Percentiles rank a stretch among this genome's conserved stretches.
These are phyloP conservation scores for Epizoanthus scotinus DNA, from an alignment of 92 coral and sea anemone species.

Conservation along the genomic window DNA sequence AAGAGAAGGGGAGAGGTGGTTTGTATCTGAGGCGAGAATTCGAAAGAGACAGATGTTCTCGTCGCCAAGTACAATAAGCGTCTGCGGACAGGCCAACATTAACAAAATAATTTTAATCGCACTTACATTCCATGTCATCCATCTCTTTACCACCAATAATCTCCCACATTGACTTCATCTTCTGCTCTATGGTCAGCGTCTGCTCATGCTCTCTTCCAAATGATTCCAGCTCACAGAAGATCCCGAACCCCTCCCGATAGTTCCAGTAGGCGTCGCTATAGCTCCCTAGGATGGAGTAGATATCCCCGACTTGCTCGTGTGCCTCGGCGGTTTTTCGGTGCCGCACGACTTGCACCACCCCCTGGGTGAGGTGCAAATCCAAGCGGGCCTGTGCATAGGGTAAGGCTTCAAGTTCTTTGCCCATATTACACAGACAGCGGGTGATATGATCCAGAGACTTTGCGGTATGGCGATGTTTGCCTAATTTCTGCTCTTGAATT, in stretches of 20 bases:
- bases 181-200: neutral
- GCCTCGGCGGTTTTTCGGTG: conserved; percentile 33
- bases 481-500: conserved; percentile 14
- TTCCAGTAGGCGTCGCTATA: conserved; percentile 28
- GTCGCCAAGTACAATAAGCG: no score
- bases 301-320: conserved; percentile 21
- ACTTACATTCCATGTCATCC: conserved; percentile 36
- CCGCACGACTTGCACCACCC: conserved; percentile 13
- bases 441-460: conserved; percentile 12
- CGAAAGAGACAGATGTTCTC: no score
- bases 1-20: no score
- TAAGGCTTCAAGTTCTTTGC: conserved; percentile 7
- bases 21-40: no score
- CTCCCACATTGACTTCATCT: conserved; percentile 28
- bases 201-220: conserved; percentile 15
- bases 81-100: no score
- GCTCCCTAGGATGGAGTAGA: conserved; percentile 14
- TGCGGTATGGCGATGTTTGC: conserved; percentile 26
- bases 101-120: no score
- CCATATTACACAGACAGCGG: conserved; percentile 24
- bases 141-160: conserved; percentile 20
- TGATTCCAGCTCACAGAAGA: neutral
- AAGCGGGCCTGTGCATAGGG: conserved; percentile 25
- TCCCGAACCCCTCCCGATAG: conserved; percentile 23
- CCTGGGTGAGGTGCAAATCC: conserved; percentile 11